Percentiles rank a stretch among this genome's conserved stretches.
Evolutionary conservation across 2,113 vertebrate genomes (phyloP).

Genomic region (Petaurus breviceps): DNA sequence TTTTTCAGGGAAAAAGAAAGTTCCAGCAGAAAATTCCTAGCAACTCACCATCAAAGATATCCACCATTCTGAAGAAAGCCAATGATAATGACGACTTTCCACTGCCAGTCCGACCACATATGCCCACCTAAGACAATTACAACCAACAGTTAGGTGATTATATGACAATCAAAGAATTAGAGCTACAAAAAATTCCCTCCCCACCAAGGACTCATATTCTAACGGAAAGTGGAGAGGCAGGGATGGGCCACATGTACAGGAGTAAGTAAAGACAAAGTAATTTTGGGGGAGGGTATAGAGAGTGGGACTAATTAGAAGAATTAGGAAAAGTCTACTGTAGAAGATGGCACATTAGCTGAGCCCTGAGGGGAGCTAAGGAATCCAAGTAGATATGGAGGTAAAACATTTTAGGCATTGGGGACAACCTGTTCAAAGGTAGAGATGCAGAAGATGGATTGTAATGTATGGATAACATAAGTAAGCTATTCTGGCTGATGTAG

Average conservation of each 20-base stretch:
- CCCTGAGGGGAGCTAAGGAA: neutral
- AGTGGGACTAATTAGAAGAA: neutral
- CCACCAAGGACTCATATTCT: neutral
- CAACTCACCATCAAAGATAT: slow-evolving; percentile 96
- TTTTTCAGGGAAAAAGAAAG: neutral
- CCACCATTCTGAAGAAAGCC: slow-evolving; percentile 99
- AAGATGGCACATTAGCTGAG: neutral
- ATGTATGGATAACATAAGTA: no score
- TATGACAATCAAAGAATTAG: neutral
- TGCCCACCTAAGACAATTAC: slow-evolving; percentile 90
- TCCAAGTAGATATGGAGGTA: neutral
- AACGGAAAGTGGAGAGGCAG: neutral
- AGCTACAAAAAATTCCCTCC: neutral
- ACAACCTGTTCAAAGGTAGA: neutral
- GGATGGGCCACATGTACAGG: neutral
- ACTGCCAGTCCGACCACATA: slow-evolving; percentile 97
- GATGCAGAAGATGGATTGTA: neutral
- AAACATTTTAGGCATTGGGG: neutral
- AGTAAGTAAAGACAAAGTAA: neutral
- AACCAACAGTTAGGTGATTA: neutral
- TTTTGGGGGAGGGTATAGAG: neutral
- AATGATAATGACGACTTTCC: slow-evolving; percentile 97
- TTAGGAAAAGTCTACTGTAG: neutral
- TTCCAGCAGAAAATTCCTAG: neutral
- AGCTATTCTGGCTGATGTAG: no score